Percentiles rank a stretch among this genome's conserved stretches.
These are phyloP conservation scores for Allacma fusca DNA, from an alignment of 2,888 invertebrate genomes.

Conservation along the genomic window DNA sequence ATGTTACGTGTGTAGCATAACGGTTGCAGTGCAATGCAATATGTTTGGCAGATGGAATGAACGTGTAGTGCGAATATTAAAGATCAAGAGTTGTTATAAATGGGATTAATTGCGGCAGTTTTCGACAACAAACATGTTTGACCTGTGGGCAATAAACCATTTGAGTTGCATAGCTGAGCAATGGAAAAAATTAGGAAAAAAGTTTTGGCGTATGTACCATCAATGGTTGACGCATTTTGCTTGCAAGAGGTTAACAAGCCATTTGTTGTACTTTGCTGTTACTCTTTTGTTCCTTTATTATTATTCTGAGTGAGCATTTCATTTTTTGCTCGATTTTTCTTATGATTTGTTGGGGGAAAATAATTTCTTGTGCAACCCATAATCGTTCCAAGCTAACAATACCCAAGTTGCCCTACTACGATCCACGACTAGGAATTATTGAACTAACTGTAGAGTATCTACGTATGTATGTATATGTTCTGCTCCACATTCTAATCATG, in stretches of 20 bases:
- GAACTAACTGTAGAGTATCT: no score
- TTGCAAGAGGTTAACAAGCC: neutral
- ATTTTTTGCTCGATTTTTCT: conserved; percentile 16
- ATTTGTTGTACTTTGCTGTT: neutral
- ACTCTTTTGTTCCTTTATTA: neutral
- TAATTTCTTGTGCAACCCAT: conserved; percentile 8
- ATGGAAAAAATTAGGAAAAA: neutral
- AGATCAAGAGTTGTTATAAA: conserved; percentile 8
- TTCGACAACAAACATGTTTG: conserved; percentile 21
- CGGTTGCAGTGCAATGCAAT: no score
- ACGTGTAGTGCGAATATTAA: conserved; percentile 1
- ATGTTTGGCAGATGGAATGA: neutral
- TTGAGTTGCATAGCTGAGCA: neutral
- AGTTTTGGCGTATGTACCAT: neutral
- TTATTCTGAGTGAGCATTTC: neutral
- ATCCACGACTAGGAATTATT: neutral
- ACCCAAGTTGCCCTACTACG: neutral
- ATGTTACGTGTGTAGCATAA: no score
- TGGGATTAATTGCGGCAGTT: conserved; percentile 17
- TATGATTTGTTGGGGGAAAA: neutral
- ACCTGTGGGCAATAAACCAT: conserved; percentile 14
- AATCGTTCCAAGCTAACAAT: neutral
- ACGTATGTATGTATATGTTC: neutral
- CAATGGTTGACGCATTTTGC: neutral
- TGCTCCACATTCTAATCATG: conserved; percentile 8